Evolutionary conservation across 2,113 vertebrate genomes (phyloP).

Genomic region (Stegastes partitus): DNA sequence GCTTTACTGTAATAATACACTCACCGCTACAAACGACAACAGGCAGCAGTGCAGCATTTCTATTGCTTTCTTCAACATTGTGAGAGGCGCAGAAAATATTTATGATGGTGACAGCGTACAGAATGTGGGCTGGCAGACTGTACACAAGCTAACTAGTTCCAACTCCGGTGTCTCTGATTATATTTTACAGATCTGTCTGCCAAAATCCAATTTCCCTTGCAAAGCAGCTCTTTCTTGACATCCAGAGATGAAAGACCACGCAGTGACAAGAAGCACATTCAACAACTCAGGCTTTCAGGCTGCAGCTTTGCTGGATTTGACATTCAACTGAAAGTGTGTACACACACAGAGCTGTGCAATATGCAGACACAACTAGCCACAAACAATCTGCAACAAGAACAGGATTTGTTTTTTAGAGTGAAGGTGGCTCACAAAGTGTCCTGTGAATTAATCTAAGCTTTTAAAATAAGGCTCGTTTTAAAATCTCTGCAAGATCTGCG

Average conservation of each 20-base stretch:
- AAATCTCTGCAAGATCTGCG: background rate
- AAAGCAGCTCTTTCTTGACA: conserved; percentile 79
- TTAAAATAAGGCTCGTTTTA: background rate
- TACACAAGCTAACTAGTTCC: conserved; percentile 71
- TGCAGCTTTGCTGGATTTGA: conserved; percentile 71
- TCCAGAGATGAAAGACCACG: conserved; percentile 77
- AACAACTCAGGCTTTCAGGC: conserved; percentile 68
- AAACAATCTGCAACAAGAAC: conserved; percentile 8
- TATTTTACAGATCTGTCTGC: conserved; percentile 80
- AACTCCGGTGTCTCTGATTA: conserved; percentile 75
- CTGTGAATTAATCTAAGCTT: conserved; percentile 20
- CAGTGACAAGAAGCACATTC: conserved; percentile 78
- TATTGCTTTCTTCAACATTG: conserved; percentile 45
- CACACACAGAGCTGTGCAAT: conserved; percentile 35
- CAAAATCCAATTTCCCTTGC: conserved; percentile 80
- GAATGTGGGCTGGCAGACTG: conserved; percentile 67
- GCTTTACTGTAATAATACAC: conserved; percentile 16
- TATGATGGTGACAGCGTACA: conserved; percentile 72
- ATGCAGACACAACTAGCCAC: conserved; percentile 31
- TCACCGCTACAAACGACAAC: conserved; percentile 13
- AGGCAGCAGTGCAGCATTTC: conserved; percentile 12
- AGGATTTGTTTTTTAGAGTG: background rate
- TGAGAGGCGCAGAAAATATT: conserved; percentile 64
- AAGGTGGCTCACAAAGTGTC: background rate
- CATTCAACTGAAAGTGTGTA: conserved; percentile 66